Conservation (phyloP, 2,113 vertebrate species). For the Syrmaticus mikado region DNA sequence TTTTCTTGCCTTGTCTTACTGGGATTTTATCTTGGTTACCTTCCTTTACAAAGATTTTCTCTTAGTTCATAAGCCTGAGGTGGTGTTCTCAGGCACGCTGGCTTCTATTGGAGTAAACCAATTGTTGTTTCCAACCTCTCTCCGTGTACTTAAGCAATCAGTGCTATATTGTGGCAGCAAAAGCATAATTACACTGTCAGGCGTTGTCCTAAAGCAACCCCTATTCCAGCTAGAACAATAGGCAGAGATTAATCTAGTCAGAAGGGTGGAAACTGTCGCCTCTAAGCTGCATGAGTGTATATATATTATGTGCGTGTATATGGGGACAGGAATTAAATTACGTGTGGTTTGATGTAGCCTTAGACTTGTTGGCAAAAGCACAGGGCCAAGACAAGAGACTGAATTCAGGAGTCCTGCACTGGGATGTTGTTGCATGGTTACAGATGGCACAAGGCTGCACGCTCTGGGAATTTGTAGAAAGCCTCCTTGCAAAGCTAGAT, state of each 20-base stretch:
- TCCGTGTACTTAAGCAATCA: accelerated
- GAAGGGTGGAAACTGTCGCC: not conserved
- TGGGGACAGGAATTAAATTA: not conserved
- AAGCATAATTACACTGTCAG: not conserved
- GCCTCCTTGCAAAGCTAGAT: not conserved
- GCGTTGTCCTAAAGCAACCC: not conserved
- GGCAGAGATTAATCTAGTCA: not conserved
- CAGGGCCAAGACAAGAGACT: not conserved
- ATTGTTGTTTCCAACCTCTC: not conserved
- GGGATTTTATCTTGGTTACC: not conserved
- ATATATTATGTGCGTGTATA: accelerated
- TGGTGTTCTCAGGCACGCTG: not conserved
- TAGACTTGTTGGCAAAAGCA: not conserved
- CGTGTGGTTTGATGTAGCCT: not conserved
- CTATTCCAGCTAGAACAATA: too few species aligned
- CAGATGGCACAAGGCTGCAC: not conserved
- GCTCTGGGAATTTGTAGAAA: not conserved
- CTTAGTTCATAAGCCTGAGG: not conserved
- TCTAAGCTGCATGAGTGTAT: not conserved
- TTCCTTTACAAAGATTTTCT: not conserved
- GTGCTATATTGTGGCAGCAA: not conserved
- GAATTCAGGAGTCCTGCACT: accelerated
- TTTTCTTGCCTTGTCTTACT: not conserved
- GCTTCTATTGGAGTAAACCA: not conserved
- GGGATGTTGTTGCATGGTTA: not conserved